These are phyloP conservation scores for Pyrgilauda ruficollis DNA, from an alignment of 2,113 vertebrate species.

Conservation along the genomic window DNA sequence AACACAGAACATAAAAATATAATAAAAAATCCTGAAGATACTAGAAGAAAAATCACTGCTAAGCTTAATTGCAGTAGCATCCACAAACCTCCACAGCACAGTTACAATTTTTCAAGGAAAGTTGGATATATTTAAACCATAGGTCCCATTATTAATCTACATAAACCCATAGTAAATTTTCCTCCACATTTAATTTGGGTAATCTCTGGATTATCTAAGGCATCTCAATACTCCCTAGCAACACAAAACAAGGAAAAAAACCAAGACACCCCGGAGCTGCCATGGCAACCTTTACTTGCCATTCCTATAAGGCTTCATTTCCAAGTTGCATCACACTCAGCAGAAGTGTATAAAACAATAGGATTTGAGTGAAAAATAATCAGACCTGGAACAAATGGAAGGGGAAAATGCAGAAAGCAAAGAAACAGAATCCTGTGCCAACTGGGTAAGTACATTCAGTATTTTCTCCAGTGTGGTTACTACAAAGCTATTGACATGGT, in stretches of 20 bases:
- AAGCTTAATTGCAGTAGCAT: background rate
- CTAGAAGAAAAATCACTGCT: background rate
- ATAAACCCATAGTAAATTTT: background rate
- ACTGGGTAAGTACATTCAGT: background rate
- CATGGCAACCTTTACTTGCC: background rate
- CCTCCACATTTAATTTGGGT: background rate
- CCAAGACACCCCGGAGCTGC: background rate
- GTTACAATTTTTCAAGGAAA: background rate
- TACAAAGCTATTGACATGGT: background rate
- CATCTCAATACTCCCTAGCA: background rate
- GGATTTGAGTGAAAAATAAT: background rate
- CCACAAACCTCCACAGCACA: background rate
- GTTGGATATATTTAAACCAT: background rate
- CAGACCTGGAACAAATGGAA: background rate
- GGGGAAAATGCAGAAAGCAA: rapidly evolving
- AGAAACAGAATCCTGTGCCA: background rate
- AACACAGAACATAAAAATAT: background rate
- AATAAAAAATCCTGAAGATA: background rate
- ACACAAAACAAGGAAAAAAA: background rate
- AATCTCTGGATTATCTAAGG: background rate
- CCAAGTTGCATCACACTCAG: background rate
- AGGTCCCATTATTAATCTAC: background rate
- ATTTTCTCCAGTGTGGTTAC: background rate
- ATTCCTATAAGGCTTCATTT: background rate
- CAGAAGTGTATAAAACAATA: background rate